These are phyloP conservation scores for Ornithoptera alexandrae DNA, from an alignment of 2,888 invertebrate genomes.

Conservation along the genomic window DNA sequence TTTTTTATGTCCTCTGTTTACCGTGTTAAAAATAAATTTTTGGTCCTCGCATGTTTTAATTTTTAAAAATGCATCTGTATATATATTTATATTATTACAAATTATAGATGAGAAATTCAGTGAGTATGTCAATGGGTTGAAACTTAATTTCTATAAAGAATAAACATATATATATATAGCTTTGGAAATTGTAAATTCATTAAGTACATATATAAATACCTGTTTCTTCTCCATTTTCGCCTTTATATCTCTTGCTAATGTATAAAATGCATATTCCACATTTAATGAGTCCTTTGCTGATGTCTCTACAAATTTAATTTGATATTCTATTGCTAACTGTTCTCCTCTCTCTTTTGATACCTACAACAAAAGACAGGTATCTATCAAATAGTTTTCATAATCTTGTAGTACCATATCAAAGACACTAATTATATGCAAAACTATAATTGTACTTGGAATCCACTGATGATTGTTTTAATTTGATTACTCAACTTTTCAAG, in stretches of 20 bases:
- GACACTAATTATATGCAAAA: background rate
- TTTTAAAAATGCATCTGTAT: no score
- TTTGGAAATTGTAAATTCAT: background rate
- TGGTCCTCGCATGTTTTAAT: no score
- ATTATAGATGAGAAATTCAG: no score
- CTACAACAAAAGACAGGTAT: slow-evolving; percentile 54
- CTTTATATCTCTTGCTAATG: slow-evolving; percentile 97
- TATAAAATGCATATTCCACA: slow-evolving; percentile 98
- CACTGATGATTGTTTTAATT: no score
- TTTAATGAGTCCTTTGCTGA: slow-evolving; percentile 99
- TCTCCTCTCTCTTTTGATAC: slow-evolving; percentile 98
- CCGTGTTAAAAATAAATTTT: no score
- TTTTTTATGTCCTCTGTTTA: no score
- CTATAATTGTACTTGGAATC: no score
- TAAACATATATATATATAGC: background rate
- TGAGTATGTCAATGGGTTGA: no score
- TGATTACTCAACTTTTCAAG: no score
- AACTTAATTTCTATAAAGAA: no score
- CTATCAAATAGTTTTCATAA: background rate
- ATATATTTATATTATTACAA: no score
- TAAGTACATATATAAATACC: slow-evolving; percentile 79
- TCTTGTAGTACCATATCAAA: background rate
- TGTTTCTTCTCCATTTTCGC: slow-evolving; percentile 99
- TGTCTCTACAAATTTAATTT: slow-evolving; percentile 99
- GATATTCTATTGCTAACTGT: slow-evolving; percentile 97